Base-by-base conservation (phyloP, 2,113 vertebrate genomes). In the Rhinogobius similis region DNA sequence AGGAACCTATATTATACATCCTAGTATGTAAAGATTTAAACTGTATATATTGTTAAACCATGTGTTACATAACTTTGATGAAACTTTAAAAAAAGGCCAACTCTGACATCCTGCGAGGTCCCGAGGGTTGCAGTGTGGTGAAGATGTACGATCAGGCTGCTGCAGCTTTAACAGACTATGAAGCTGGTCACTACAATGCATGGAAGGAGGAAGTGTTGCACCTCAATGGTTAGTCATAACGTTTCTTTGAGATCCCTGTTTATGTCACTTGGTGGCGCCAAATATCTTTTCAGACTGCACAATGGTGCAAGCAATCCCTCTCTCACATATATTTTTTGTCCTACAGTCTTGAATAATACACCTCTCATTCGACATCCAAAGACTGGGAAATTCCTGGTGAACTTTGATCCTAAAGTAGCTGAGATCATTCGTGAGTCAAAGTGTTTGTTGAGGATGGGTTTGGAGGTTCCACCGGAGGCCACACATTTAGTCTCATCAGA, bases 331-430 rank as follows among this genome's bases (percentile, higher is more conserved):
- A 26, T 26, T 2, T 62, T 38, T 10, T 32, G 91, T 48, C 50
- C 74, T 55, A 1, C 7, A 14, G 94, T 94, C 38, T 92, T 99
- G 56, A 91, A 95, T 70, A 88, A 93, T 29, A 91, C 89, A 44
- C 89, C 97, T 16, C 65, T 99, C 82, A 86, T 94, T 81, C 91
- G 93, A 83, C 88, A 86, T 78, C 87, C 93, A 64, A 91, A 93
- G 73, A 95, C 94, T 2, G 93, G 92, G 55, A 89, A 95, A 75
- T 83, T 98, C 62, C 88, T 94, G 63, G 95, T 97, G 26, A 98
- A 99, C 91, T 96, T 97, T 85, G 95, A 98, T 67, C 94, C 95
- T 38, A 90, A 95, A 89, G 93, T 93, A 70, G 94, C 86, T 36
- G 94, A 97, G 87, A 93, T 98, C 79, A 92, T 65, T 2, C n/a